Evolutionary conservation across 1,140 invertebrate genomes (phyloP), one percentile per base, ranked within the genome.

Genomic region (Bombus ignitus): DNA sequence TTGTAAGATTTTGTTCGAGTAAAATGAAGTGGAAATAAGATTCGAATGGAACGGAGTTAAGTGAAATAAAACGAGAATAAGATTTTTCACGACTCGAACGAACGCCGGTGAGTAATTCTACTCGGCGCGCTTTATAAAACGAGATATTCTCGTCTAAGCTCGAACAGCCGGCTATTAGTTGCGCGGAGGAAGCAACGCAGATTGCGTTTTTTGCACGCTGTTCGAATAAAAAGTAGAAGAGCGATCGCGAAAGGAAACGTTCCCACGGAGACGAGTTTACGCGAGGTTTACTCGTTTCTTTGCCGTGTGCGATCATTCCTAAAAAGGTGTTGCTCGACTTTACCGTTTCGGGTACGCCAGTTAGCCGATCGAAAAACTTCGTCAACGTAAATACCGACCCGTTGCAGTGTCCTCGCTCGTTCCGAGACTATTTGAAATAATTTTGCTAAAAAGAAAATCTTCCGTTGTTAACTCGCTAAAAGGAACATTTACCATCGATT

Each of bases 81-180:
- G 74, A 76, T 76, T 59, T 76, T 76, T 76, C 35, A 39, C 74
- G 74, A 28, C 47, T 53, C 32, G 73, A 53, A 53, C 47, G 47
- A 53, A 32, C 74, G n/a, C 53, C 47, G 44, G 4, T 57, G 73
- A 75, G 53, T 59, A 76, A 59, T 76, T 76, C 18, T 53, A 42
- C 74, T 28, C 65, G 25, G 42, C n/a, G 28, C 15, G 62, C 22
- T 44, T 44, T 15, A 35, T n/a, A 25, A 35, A 57, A 44, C n/a
- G 35, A 79, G 77, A 79, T 35, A 79, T 42, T 32, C 18, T 6
- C 39, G 59, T 28, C 35, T 79, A 37, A 76, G 53, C 57, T 62
- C 28, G 57, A 77, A 22, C 75, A 42, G 35, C 73, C 47, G 22
- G 47, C 73, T 59, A 76, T 57, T 76, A 57, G 25, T 39, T 28